Conservation (phyloP, 2,113 vertebrate genomes). For the Nycticebus coucang region DNA sequence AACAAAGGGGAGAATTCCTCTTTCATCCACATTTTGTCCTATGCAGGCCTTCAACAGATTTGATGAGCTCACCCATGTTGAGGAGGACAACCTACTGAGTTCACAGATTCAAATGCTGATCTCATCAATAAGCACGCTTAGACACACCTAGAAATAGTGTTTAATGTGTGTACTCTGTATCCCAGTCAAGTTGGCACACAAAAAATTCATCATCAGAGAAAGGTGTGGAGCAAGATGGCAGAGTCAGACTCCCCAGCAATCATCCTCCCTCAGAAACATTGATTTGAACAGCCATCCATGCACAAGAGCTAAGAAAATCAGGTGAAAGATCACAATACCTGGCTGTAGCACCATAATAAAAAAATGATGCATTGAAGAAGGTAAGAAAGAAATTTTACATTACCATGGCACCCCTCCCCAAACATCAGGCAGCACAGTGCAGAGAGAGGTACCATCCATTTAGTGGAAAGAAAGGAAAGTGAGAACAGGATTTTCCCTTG, state of each 20-base stretch:
- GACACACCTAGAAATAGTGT: background rate
- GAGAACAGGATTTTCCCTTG: background rate
- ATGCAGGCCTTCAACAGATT: no score
- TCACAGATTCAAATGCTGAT: background rate
- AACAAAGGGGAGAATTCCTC: rapidly evolving
- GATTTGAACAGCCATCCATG: background rate
- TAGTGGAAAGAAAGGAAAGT: background rate
- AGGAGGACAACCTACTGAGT: background rate
- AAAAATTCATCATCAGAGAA: background rate
- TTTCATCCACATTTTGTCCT: background rate
- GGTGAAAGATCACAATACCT: background rate
- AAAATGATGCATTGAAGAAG: background rate
- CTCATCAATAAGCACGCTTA: background rate
- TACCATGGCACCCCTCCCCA: background rate
- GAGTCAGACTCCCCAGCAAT: background rate
- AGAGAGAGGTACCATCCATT: background rate
- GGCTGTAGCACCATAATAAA: background rate
- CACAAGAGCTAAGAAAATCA: background rate
- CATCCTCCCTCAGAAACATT: background rate
- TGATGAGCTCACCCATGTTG: no score
- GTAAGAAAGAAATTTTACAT: background rate
- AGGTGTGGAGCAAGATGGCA: background rate
- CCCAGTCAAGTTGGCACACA: background rate
- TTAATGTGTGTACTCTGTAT: background rate
- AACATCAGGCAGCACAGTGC: background rate